Conservation (phyloP, 2,888 invertebrate genomes). For the Pterobdella sp. region DNA sequence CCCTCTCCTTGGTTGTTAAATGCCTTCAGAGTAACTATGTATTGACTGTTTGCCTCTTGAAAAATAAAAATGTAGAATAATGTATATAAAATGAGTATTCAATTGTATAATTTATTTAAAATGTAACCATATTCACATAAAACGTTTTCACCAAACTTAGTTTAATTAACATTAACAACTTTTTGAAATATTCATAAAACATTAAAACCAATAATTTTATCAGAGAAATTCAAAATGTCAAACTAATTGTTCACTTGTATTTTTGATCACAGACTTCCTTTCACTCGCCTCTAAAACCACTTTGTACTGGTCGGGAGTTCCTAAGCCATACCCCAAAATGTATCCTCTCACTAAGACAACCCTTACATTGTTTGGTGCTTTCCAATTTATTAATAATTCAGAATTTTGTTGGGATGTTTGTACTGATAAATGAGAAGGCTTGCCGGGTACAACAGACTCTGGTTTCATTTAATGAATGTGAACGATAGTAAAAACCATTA, state of each 20-base stretch:
- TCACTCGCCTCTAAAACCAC: conserved; percentile 72
- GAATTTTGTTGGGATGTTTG: conserved; percentile 65
- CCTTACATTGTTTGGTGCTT: conserved; percentile 67
- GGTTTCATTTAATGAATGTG: background rate
- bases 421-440: conserved; percentile 71
- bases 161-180: no score
- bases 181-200: no score
- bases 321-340: conserved; percentile 88
- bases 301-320: conserved; percentile 79
- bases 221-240: no score
- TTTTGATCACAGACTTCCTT: conserved; percentile 70
- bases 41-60: conserved; percentile 19
- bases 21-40: conserved; percentile 20
- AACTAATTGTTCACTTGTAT: conserved; percentile 67
- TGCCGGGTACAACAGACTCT: conserved; percentile 67
- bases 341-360: conserved; percentile 79
- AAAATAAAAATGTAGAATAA: no score
- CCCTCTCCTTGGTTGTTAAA: conserved; percentile 24
- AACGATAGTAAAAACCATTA: no score
- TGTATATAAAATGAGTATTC: no score
- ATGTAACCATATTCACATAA: no score
- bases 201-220: no score
- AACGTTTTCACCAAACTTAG: no score
- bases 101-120: no score
- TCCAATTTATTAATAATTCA: conserved; percentile 83